Conservation (phyloP, 1,140 invertebrate genomes). For the Coelopa frigida region DNA sequence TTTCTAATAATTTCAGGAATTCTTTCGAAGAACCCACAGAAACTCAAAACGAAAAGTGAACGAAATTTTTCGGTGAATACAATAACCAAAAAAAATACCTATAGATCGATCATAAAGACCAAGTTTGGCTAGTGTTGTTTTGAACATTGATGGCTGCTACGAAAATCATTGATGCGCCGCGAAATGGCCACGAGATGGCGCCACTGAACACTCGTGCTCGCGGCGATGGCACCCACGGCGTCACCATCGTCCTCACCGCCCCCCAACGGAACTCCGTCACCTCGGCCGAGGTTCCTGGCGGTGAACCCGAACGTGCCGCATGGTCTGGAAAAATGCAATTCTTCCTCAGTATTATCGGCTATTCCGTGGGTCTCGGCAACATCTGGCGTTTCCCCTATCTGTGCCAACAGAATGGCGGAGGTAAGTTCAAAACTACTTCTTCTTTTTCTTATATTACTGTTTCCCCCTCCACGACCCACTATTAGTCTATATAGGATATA, state of each 20-base stretch:
- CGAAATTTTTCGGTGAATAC: too few relatives aligned
- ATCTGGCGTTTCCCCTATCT: constrained; percentile 95
- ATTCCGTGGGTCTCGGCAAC: constrained; percentile 85
- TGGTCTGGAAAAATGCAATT: constrained; percentile 85
- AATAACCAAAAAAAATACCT: neutral
- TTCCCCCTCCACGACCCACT: too few relatives aligned
- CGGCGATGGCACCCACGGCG: constrained; percentile 53
- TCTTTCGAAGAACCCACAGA: too few relatives aligned
- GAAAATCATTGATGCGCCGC: constrained; percentile 43
- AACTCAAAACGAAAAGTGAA: too few relatives aligned
- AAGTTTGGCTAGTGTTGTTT: constrained; percentile 6
- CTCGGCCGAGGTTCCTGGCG: constrained; percentile 44
- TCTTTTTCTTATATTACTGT: too few relatives aligned
- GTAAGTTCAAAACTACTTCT: too few relatives aligned
- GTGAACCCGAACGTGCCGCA: constrained; percentile 56
- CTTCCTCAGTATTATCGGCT: constrained; percentile 83
- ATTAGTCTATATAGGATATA: too few relatives aligned
- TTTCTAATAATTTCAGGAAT: too few relatives aligned
- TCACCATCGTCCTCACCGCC: constrained; percentile 55
- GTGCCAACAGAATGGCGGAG: constrained; percentile 91
- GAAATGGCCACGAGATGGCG: constrained; percentile 65
- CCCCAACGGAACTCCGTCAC: constrained; percentile 49
- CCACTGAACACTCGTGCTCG: constrained; percentile 61
- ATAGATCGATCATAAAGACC: constrained; percentile 8
- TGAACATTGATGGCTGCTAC: constrained; percentile 41